Evolutionary conservation across 2,113 vertebrate species (phyloP), one percentile per base, ranked within the genome.

Genomic region (Zosterops japonicus): DNA sequence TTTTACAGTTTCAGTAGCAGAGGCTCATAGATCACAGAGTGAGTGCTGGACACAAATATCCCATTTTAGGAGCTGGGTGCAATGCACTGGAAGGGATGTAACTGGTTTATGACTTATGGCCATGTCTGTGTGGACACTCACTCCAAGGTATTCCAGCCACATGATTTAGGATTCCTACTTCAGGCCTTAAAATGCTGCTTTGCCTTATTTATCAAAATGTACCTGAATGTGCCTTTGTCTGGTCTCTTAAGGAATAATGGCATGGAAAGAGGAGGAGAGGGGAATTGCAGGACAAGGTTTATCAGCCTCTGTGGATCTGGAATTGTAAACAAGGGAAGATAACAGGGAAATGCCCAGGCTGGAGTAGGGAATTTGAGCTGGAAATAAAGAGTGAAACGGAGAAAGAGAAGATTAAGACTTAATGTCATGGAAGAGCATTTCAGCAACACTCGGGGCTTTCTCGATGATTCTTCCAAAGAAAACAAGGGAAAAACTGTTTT

Each of bases 361-460:
- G 49, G 3, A 39, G 7, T 7, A 31, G 63, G 67, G 86, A 70
- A 56, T 71, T 91, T 1, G 14, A 57, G 65, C 77, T 89, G 53
- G 89, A 71, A 94, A 87, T 84, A 36, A 89, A 75, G 76, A 33
- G 83, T 67, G 79, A 31, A 89, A 89, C 82, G 87, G 94, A 84
- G 84, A 84, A 81, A 75, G 46, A 39, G 78, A 41, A 93, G 77
- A 87, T 79, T 70, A 83, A 59, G 91, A 61, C 63, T 90, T 76
- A 95, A 95, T 80, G 79, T 83, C 78, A 36, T 61, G 84, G 76
- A 90, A 55, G 91, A 91, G 70, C 53, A 25, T 89, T 89, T 84
- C 94, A 87, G 72, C 61, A 87, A 16, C 71, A 57, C 50, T 60
- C 8, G 3, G 65, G 83, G 39, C 5, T 63, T 83, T 89, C 92